Evolutionary conservation across 2,797 vertebrate genomes (phyloP).

Genomic region (Ptychobarbus kaznakovi): DNA sequence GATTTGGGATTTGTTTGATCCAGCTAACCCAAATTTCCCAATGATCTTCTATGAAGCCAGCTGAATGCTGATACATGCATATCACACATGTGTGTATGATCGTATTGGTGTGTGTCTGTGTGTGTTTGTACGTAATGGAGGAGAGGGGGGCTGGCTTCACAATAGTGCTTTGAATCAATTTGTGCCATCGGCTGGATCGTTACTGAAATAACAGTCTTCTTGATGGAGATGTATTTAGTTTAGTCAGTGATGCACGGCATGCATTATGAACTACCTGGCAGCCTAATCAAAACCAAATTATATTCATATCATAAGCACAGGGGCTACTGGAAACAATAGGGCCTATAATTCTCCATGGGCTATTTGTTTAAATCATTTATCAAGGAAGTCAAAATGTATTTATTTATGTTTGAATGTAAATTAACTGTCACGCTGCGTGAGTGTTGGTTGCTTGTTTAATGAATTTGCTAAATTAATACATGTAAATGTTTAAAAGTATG

Average conservation of each 20-base stretch:
- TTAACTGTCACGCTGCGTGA: conserved; percentile 29
- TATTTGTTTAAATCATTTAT: conserved; percentile 54
- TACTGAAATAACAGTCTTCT: conserved; percentile 70
- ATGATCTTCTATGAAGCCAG: conserved; percentile 52
- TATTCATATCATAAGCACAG: conserved; percentile 71
- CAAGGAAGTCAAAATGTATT: conserved; percentile 34
- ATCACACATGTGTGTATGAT: conserved; percentile 60
- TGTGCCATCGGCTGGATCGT: conserved; percentile 61
- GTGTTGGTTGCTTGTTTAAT: conserved; percentile 25
- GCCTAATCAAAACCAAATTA: conserved; percentile 72
- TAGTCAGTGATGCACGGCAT: conserved; percentile 70
- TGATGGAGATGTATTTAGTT: conserved; percentile 78
- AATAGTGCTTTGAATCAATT: conserved; percentile 51
- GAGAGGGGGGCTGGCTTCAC: conserved; percentile 28
- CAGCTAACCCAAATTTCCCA: conserved; percentile 75
- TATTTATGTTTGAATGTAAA: conserved; percentile 48
- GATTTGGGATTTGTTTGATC: conserved; percentile 28
- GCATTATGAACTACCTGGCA: conserved; percentile 64
- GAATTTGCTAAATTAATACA: neutral
- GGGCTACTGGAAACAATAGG: conserved; percentile 56
- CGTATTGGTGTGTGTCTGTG: conserved; percentile 5
- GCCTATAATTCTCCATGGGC: conserved; percentile 51
- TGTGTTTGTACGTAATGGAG: conserved; percentile 14
- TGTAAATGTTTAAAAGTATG: conserved; percentile 1
- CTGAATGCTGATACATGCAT: conserved; percentile 63